A percentile compares a stretch with the other conserved stretches of the same genome.
Evolutionary conservation across 2,113 vertebrate genomes (phyloP).

Genomic region (Rhodinocichla rosea): DNA sequence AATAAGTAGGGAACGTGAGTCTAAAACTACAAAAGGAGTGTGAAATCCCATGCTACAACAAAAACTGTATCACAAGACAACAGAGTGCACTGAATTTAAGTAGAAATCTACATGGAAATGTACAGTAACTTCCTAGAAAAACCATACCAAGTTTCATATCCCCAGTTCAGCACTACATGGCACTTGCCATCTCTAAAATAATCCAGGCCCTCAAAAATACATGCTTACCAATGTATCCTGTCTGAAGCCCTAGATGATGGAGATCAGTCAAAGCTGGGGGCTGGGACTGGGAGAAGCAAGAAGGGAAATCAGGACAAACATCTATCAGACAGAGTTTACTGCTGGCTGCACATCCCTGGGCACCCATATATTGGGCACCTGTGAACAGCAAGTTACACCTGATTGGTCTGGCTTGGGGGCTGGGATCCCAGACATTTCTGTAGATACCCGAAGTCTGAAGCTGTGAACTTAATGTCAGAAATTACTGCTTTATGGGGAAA

Average conservation of each 20-base stretch:
- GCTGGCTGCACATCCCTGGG: background rate
- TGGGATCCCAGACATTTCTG: background rate
- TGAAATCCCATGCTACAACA: constrained; percentile 5
- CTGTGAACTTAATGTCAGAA: background rate
- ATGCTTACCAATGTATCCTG: background rate
- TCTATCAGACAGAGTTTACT: background rate
- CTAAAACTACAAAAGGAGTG: constrained; percentile 45
- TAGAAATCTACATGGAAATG: background rate
- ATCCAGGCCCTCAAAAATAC: background rate
- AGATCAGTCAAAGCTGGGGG: background rate
- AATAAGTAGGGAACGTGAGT: constrained; percentile 50
- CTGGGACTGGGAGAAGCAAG: background rate
- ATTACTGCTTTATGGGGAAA: background rate
- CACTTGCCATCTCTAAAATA: background rate
- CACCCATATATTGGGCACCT: background rate
- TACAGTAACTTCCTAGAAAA: background rate
- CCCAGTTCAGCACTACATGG: background rate
- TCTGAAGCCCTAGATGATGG: background rate
- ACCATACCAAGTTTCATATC: background rate
- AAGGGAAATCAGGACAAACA: background rate
- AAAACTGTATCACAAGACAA: background rate
- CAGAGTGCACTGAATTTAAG: background rate
- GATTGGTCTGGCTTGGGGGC: background rate
- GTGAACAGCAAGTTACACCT: background rate
- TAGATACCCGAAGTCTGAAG: background rate